A percentile compares a stretch with the other conserved stretches of the same genome.
Conservation (phyloP, 2,797 vertebrate species). For the Parotocinclus haroldoi region DNA sequence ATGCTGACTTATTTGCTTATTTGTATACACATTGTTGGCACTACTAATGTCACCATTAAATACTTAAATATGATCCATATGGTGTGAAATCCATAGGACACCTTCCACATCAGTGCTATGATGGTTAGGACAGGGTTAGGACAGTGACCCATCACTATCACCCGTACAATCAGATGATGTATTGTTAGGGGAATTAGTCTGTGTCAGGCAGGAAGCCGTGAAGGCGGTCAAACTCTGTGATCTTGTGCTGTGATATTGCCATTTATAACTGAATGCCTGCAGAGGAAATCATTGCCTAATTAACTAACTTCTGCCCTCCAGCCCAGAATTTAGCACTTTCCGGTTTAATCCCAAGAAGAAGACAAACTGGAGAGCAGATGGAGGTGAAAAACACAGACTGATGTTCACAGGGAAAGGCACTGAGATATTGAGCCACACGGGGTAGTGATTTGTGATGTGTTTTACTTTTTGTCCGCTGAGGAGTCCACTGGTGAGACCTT, state of each 20-base stretch:
- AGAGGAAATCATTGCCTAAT: slow-evolving; percentile 48
- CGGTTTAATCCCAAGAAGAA: slow-evolving; percentile 38
- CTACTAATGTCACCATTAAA: background rate
- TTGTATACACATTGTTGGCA: slow-evolving; percentile 5
- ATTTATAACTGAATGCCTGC: slow-evolving; percentile 40
- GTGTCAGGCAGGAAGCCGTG: slow-evolving; percentile 33
- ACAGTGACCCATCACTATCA: background rate
- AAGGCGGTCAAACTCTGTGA: slow-evolving; percentile 32
- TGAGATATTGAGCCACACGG: too few species aligned
- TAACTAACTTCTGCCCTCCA: slow-evolving; percentile 44
- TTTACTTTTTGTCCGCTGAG: slow-evolving; percentile 14
- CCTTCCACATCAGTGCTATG: slow-evolving; percentile 5
- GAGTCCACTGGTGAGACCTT: slow-evolving; percentile 24
- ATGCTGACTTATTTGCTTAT: background rate
- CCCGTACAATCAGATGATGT: slow-evolving; percentile 19
- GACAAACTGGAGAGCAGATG: slow-evolving; percentile 8
- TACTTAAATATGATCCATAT: background rate
- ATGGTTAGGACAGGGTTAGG: slow-evolving; percentile 17
- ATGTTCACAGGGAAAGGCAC: slow-evolving; percentile 5
- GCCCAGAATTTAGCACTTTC: slow-evolving; percentile 34
- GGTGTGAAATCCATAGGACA: background rate
- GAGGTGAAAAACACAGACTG: background rate
- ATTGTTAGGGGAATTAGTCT: slow-evolving; percentile 33
- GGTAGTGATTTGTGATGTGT: background rate
- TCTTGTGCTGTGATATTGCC: slow-evolving; percentile 37